phyloP scores from a whole-genome alignment of 2,888 invertebrate species.

The Aradus depressus region DNA sequence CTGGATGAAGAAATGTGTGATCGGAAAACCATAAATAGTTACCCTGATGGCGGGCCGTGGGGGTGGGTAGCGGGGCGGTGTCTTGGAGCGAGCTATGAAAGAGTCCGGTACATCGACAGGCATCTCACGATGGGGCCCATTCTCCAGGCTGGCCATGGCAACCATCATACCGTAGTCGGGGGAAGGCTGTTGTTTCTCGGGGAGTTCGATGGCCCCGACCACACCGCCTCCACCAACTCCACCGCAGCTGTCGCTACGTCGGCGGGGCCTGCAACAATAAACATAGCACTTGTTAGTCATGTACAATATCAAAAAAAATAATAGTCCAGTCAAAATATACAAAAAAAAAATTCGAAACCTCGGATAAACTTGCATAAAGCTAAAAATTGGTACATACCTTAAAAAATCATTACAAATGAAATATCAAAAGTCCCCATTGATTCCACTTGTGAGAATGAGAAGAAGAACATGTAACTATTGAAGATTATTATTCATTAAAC shows the following conservation, averaged over 20 bases:
- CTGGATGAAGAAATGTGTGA: no score
- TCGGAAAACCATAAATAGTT: slow-evolving; percentile 10
- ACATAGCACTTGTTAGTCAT: neutral
- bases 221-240: slow-evolving; percentile 38
- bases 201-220: slow-evolving; percentile 38
- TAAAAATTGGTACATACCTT: no score
- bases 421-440: no score
- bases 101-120: slow-evolving; percentile 96
- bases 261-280: slow-evolving; percentile 56
- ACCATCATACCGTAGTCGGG: slow-evolving; percentile 42
- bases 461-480: no score
- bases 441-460: no score
- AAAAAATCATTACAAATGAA: no score
- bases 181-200: no score
- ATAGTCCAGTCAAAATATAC: no score
- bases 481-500: no score
- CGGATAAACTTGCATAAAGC: no score
- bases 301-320: neutral
- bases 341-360: no score
- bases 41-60: slow-evolving; percentile 52
- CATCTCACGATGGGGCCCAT: slow-evolving; percentile 88
- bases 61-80: slow-evolving; percentile 80
- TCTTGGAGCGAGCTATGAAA: slow-evolving; percentile 82
- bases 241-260: slow-evolving; percentile 63
- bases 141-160: slow-evolving; percentile 55